Evolutionary conservation across 2,113 vertebrate species (phyloP).

Genomic region (Bujurquina vittata): DNA sequence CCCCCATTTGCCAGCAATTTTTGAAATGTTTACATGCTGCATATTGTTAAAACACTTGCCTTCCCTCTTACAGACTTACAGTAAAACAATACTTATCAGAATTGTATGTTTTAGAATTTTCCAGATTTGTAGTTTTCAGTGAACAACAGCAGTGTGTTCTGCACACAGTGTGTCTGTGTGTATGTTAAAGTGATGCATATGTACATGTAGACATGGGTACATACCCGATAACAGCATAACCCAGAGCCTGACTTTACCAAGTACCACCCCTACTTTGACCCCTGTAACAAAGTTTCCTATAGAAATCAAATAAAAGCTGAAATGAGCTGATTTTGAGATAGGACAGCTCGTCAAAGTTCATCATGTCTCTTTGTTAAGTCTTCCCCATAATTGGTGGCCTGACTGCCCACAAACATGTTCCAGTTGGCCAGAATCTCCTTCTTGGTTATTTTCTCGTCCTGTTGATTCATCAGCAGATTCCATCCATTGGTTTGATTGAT

Average conservation of each 20-base stretch:
- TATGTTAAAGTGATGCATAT: not conserved
- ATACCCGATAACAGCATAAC: not conserved
- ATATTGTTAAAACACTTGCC: not conserved
- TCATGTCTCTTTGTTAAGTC: conserved; percentile 90
- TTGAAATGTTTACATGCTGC: not conserved
- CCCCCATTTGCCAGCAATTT: not conserved
- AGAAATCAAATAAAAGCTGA: not conserved
- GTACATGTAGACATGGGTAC: not conserved
- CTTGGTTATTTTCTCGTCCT: conserved; percentile 90
- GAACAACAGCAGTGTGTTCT: not conserved
- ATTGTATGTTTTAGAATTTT: too few relatives aligned
- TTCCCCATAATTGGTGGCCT: conserved; percentile 93
- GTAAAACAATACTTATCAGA: too few relatives aligned
- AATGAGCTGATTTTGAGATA: not conserved
- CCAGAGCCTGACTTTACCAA: not conserved
- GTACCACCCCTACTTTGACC: not conserved
- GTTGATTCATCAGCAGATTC: conserved; percentile 49
- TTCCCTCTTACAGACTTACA: not conserved
- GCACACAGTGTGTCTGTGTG: not conserved
- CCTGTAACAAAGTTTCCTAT: not conserved
- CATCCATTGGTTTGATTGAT: conserved; percentile 34
- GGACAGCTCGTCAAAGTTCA: conserved; percentile 83
- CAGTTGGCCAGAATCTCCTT: conserved; percentile 91
- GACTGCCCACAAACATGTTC: conserved; percentile 97
- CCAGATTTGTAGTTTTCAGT: not conserved